Evolutionary conservation across 2,113 vertebrate species (phyloP).

Genomic region (Vulpes lagopus): DNA sequence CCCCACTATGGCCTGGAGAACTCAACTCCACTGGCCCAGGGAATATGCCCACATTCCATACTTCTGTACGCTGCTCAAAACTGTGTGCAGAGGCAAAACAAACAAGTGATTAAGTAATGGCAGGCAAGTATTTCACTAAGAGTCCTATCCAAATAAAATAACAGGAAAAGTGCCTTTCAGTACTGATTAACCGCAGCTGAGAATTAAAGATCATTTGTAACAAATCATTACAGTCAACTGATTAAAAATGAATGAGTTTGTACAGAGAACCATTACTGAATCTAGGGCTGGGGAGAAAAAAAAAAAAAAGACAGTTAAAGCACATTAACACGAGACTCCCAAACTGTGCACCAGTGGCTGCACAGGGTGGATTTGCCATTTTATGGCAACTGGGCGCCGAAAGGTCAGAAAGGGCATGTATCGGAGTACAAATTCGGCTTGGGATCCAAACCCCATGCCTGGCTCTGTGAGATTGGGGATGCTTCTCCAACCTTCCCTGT

Average conservation of each 20-base stretch:
- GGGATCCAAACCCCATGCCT: not conserved
- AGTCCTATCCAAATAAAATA: slow-evolving; percentile 87
- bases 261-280: slow-evolving; percentile 80
- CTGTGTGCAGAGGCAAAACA: slow-evolving; percentile 86
- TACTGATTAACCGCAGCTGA: slow-evolving; percentile 86
- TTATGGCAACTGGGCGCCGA: not conserved
- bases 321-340: not conserved
- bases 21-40: slow-evolving; percentile 71
- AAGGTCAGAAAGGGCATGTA: not conserved
- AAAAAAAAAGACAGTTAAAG: not conserved
- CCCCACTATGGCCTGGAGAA: slow-evolving; percentile 15
- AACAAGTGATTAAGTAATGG: slow-evolving; percentile 88
- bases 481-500: not conserved
- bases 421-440: not conserved
- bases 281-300: not conserved
- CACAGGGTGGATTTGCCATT: not conserved
- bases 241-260: slow-evolving; percentile 89
- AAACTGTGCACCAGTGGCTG: not conserved
- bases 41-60: slow-evolving; percentile 76
- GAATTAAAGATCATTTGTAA: slow-evolving; percentile 87
- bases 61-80: slow-evolving; percentile 69
- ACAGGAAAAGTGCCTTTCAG: slow-evolving; percentile 81
- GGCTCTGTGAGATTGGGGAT: not conserved
- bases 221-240: slow-evolving; percentile 84
- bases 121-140: slow-evolving; percentile 86